Evolutionary conservation across 2,888 invertebrate genomes (phyloP), one percentile per base, ranked within the genome.

Genomic region (Steinernema scapterisci): DNA sequence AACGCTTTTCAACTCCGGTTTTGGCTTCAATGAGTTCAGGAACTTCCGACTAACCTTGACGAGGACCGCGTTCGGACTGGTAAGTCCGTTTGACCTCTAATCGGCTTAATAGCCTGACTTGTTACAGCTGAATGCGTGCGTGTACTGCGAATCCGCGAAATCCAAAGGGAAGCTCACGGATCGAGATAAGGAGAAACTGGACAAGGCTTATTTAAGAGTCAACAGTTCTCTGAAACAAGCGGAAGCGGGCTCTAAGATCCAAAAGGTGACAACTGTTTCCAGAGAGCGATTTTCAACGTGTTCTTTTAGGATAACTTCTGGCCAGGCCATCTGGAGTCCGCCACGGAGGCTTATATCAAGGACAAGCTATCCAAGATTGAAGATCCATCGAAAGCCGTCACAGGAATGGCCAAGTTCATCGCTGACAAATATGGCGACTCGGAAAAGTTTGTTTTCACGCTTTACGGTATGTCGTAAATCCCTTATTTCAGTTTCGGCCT

Each of bases 1-100:
- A 1, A 31, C 63, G 6, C 63, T 63, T 9, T 16, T 13, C 6
- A 63, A 21, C 16, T 25, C 63, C 16, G 63, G 27, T 25, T 63
- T 63, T 27, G 31, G 63, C 63, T 63, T 63, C 63, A 63, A n/a
- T 27, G 63, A 63, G 16, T 63, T 25, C 38, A 27, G 31, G 27
- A 31, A 11, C 13, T 25, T 63, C 25, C 31, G 16, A n/a, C 5
- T 27, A 16, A 31, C 31, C 19, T 38, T 63, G 63, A 63, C 63
- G 19, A 63, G 31, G 63, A 31, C 63, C 16, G 63, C 63, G 11
- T 31, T 16, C 31, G 25, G 31, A 11, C 16, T 63, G 63, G 63
- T 63, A 38, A 31, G 54, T 2, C 5, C 13, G 13, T 2, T 21
- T 63, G 16, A 19, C 23, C 13, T 63, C 7, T 31, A 25, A 31